phyloP scores from a whole-genome alignment of 2,113 vertebrate species.

The Oncorhynchus nerka region DNA sequence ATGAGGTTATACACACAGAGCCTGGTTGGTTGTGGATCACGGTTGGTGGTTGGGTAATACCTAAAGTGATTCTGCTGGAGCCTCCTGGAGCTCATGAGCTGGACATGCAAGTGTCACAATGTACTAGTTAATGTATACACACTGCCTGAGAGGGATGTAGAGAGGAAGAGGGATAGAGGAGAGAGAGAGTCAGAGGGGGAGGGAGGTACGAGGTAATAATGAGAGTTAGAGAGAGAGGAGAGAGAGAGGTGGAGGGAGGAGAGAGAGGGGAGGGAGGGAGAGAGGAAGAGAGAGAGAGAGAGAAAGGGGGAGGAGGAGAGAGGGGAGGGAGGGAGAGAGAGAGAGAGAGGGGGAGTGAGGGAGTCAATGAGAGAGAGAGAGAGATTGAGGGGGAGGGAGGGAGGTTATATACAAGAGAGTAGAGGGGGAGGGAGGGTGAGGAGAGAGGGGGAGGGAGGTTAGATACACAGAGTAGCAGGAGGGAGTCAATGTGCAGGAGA shows the following conservation, averaged over 20 bases:
- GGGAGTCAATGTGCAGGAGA: too few relatives aligned
- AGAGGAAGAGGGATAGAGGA: not conserved
- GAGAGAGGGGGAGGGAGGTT: too few relatives aligned
- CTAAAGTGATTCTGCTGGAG: slow-evolving; percentile 7
- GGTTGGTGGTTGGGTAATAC: slow-evolving; percentile 8
- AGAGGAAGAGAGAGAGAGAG: too few relatives aligned
- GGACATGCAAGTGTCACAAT: slow-evolving; percentile 17
- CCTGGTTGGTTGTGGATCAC: slow-evolving; percentile 3
- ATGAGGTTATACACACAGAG: too few relatives aligned
- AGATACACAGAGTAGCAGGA: too few relatives aligned
- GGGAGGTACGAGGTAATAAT: too few relatives aligned
- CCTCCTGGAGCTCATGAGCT: slow-evolving; percentile 9
- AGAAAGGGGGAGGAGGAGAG: too few relatives aligned
- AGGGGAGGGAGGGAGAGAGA: too few relatives aligned
- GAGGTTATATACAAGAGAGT: not conserved
- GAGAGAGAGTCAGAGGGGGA: not conserved
- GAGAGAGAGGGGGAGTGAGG: too few relatives aligned
- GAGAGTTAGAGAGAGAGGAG: too few relatives aligned
- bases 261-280: not conserved
- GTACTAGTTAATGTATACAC: slow-evolving; percentile 19
- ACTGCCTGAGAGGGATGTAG: not conserved
- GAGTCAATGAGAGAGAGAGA: not conserved
- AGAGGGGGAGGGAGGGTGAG: too few relatives aligned
- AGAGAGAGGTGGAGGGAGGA: too few relatives aligned
- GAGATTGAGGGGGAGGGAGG: not conserved